A percentile compares a stretch with the other conserved stretches of the same genome.
These are phyloP conservation scores for Dryobotodes eremita DNA, from an alignment of 2,888 invertebrate species.

Conservation along the genomic window DNA sequence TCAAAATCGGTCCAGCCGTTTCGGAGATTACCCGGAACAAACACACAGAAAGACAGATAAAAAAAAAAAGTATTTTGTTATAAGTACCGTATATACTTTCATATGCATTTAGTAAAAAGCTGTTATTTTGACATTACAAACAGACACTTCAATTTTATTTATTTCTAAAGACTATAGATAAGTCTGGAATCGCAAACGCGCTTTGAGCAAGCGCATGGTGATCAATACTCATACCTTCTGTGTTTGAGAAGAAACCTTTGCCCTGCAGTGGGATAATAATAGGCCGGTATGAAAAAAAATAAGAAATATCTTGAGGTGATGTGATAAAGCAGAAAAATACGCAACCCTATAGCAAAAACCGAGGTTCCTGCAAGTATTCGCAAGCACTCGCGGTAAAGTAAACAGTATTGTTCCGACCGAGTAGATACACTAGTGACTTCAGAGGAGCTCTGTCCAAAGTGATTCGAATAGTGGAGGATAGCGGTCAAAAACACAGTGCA, in stretches of 20 bases:
- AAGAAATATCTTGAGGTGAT: not conserved
- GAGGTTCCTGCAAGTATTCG: not conserved
- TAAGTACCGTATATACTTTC: too few relatives aligned
- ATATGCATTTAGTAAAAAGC: too few relatives aligned
- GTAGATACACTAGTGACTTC: conserved; percentile 34
- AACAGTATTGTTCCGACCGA: conserved; percentile 48
- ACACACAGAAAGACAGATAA: too few relatives aligned
- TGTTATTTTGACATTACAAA: too few relatives aligned
- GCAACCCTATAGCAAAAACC: not conserved
- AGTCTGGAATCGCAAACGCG: not conserved
- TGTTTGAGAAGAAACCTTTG: not conserved
- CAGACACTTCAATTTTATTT: too few relatives aligned
- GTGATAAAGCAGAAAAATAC: not conserved
- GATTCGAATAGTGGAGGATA: conserved; percentile 30
- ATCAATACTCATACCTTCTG: not conserved
- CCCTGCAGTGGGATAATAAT: not conserved
- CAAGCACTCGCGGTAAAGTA: conserved; percentile 37
- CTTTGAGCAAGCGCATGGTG: not conserved
- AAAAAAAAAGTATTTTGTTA: too few relatives aligned
- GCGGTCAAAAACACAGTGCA: conserved; percentile 49
- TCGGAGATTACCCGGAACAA: too few relatives aligned
- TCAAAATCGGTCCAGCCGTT: too few relatives aligned
- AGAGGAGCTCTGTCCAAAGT: conserved; percentile 9
- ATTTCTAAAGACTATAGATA: too few relatives aligned
- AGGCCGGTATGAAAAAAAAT: too few relatives aligned